Percentiles rank a stretch among this genome's conserved stretches.
These are phyloP conservation scores for Sebastes hubbsi DNA, from an alignment of 2,797 vertebrate genomes.

Conservation along the genomic window DNA sequence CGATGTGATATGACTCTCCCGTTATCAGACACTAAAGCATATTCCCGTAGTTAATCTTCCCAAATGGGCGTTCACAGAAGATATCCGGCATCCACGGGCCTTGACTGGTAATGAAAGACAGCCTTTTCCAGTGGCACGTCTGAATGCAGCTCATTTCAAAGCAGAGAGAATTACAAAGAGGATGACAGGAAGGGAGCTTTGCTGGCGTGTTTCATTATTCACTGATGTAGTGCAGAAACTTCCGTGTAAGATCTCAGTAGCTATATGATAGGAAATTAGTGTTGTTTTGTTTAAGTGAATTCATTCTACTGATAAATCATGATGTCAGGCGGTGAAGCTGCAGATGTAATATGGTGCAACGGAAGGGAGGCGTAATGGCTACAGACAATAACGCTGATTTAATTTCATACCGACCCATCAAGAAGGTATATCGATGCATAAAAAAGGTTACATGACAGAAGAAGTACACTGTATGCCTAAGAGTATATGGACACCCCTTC, in stretches of 20 bases:
- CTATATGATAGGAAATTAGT: not conserved
- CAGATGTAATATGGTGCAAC: conserved; percentile 1
- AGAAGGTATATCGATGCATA: not conserved
- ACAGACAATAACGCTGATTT: not conserved
- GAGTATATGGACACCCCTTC: not conserved
- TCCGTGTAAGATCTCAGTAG: not conserved
- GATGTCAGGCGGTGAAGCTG: not conserved
- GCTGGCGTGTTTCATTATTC: conserved; percentile 14
- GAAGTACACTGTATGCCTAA: not conserved
- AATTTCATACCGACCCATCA: not conserved
- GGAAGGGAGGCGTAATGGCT: not conserved
- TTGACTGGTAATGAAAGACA: conserved; percentile 67
- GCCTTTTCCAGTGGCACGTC: conserved; percentile 38
- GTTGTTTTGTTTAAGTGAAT: conserved; percentile 15
- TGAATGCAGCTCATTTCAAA: conserved; percentile 55
- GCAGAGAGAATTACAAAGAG: conserved; percentile 35
- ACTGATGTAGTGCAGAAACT: not conserved
- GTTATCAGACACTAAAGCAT: conserved; percentile 75
- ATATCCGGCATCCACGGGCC: conserved; percentile 59
- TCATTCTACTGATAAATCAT: conserved; percentile 7
- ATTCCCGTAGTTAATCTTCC: conserved; percentile 78
- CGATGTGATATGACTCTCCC: conserved; percentile 67
- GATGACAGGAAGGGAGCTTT: conserved; percentile 10
- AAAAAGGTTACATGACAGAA: not conserved
- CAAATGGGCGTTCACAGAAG: conserved; percentile 64